Evolutionary conservation across 2,888 invertebrate genomes (phyloP), one percentile per base, ranked within the genome.

Genomic region (Hecatera dysodea): DNA sequence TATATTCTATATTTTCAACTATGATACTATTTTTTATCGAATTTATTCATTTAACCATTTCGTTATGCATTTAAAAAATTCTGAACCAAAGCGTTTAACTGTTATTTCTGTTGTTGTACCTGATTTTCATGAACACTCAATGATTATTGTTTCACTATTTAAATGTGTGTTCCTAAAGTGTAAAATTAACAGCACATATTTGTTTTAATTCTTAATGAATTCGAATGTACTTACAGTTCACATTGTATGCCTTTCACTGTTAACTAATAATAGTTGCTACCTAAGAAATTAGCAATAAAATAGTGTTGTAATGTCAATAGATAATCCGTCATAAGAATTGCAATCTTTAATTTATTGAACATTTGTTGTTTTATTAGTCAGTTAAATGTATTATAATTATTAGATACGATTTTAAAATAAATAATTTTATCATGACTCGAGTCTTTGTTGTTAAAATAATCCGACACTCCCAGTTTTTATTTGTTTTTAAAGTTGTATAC

Each of bases 381-480:
- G 87, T 88, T 89, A 89, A 89, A 86, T 93, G 92, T 93, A 93
- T 90, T 90, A 90, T 92, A 88, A 85, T 85, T 79, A 91, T 89
- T 92, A 93, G 90, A 90, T 91, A 93, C 89, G 89, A 92, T 92
- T 92, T 92, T 86, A 91, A 84, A 92, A 92, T 92, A 92, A 94
- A 92, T 90, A 91, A 91, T 90, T 92, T 90, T 90, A 91, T 90
- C 86, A 88, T 88, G 87, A 84, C 63, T 68, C 46, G 39, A n/a
- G 65, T 74, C 65, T 67, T 70, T 78, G 75, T 56, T 74, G 75
- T 78, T 71, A 70, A 50, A 24, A 33, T 24, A 17, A 22, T 44
- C 27, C 11, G 7, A 29, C 57, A 57, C 11, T 22, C 9, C 2
- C 36, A 2, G 12, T 7, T 22, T 12, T 17, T 15, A 27, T 15